Evolutionary conservation across 2,797 vertebrate genomes (phyloP).

Genomic region (Anolis apletophallus): DNA sequence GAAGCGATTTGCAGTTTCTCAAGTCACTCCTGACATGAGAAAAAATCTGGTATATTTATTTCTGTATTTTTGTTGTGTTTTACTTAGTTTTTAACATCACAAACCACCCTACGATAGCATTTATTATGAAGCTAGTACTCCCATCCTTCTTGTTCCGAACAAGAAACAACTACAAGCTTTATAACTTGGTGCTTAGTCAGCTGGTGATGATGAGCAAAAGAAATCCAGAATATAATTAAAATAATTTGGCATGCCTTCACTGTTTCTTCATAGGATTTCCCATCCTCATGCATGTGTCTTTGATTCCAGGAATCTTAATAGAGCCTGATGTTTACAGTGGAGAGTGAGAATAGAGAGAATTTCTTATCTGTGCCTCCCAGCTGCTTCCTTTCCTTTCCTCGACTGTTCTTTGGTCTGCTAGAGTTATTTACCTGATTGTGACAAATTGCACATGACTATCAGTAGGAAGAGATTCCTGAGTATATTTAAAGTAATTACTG

Average conservation of each 20-base stretch:
- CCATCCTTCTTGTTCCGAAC: neutral
- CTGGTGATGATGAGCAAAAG: neutral
- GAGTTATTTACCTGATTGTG: neutral
- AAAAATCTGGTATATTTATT: neutral
- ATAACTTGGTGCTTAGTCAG: neutral
- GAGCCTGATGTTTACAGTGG: neutral
- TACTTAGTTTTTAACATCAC: neutral
- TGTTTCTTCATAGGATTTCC: conserved; percentile 2
- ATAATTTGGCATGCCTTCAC: neutral
- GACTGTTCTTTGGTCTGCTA: conserved; percentile 11
- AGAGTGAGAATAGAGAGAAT: conserved; percentile 18
- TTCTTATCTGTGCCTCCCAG: conserved; percentile 42
- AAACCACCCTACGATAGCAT: neutral
- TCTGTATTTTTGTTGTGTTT: neutral
- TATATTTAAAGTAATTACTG: neutral
- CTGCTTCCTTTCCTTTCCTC: conserved; percentile 35
- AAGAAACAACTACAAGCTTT: neutral
- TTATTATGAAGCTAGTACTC: neutral
- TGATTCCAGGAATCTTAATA: neutral
- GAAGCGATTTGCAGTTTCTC: too few species aligned
- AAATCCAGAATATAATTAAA: neutral
- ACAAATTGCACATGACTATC: conserved; percentile 38
- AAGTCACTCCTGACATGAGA: too few species aligned
- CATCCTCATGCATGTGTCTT: neutral
- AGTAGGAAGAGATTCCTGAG: conserved; percentile 20